These are phyloP conservation scores for Agapornis canus DNA, from an alignment of 2,797 vertebrate species.

Conservation along the genomic window DNA sequence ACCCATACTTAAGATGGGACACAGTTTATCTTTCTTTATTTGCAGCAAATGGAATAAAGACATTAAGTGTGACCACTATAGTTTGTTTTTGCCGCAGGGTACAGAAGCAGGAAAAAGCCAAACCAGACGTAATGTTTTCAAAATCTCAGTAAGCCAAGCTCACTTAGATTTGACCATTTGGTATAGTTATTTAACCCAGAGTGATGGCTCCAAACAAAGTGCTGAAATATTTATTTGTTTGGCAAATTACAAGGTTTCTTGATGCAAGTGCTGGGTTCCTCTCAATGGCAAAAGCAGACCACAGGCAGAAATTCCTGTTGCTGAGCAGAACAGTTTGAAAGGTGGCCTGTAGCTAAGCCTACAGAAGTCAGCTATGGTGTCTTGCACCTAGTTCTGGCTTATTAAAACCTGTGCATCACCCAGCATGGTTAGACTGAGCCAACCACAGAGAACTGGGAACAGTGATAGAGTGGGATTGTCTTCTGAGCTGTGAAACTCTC, in stretches of 20 bases:
- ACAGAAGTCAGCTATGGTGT: neutral
- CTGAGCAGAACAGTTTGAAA: neutral
- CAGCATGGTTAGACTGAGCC: neutral
- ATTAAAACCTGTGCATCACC: neutral
- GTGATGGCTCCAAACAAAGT: neutral
- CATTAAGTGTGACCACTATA: neutral
- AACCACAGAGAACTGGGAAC: neutral
- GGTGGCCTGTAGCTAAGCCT: neutral
- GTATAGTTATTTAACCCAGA: neutral
- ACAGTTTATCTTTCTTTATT: neutral
- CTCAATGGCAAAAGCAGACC: slow-evolving; percentile 23
- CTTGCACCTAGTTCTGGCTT: neutral
- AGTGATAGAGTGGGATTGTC: neutral
- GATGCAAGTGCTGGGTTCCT: neutral
- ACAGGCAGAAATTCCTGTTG: neutral
- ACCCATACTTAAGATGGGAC: neutral
- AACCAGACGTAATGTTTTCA: neutral
- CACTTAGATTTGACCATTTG: neutral
- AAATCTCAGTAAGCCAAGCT: neutral
- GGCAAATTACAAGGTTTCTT: neutral
- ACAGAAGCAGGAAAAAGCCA: neutral
- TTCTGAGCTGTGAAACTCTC: neutral
- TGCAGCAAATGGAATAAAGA: neutral
- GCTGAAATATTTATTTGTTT: slow-evolving; percentile 43
- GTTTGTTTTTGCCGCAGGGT: neutral